Base-by-base conservation (phyloP, 2,797 vertebrate genomes). In the Clarias platycephalus region DNA sequence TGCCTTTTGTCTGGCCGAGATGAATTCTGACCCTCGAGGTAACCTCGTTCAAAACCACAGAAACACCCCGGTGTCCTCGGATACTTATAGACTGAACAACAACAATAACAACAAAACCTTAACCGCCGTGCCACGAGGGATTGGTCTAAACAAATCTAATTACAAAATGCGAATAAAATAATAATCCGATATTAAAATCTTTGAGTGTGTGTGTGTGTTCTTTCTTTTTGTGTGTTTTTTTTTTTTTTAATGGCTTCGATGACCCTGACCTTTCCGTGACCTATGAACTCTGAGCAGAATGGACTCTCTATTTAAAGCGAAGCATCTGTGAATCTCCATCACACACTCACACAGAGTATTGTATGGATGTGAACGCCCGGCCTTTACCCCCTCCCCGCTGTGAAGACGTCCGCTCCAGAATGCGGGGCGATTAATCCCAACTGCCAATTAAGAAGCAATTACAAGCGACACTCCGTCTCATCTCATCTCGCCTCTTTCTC, bases 381-480 rank as follows among this genome's bases (percentile, higher is more conserved):
- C 87, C 87, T 89, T 89, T 66, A 89, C 91, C 90, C 93, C 90
- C 93, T 92, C 91, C 89, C 77, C 87, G 1, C 75, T 87, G 40
- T 90, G 74, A 87, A 66, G 92, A 89, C 91, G 91, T 80, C 89
- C 66, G 40, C 88, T 90, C 90, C 91, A 75, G 91, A 90, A 89
- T 90, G 92, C 93, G 91, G 93, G 93, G 92, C 91, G 89, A 93
- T 94, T 93, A 94, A 92, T 94, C 91, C 92, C 93, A 94, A 95
- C 94, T 93, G 93, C 90, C 94, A 94, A 94, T 95, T 95, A 95
- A 94, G 95, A 94, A 94, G 93, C 93, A 93, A 95, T 95, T 95
- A 94, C 93, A 92, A 93, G 93, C 92, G 91, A 91, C 93, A 91
- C 72, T 81, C 24, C 37, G 6, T 40, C 37, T 40, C 58, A 53